Evolutionary conservation across 2,797 vertebrate genomes (phyloP).

Genomic region (Percopsis omiscomaycus): DNA sequence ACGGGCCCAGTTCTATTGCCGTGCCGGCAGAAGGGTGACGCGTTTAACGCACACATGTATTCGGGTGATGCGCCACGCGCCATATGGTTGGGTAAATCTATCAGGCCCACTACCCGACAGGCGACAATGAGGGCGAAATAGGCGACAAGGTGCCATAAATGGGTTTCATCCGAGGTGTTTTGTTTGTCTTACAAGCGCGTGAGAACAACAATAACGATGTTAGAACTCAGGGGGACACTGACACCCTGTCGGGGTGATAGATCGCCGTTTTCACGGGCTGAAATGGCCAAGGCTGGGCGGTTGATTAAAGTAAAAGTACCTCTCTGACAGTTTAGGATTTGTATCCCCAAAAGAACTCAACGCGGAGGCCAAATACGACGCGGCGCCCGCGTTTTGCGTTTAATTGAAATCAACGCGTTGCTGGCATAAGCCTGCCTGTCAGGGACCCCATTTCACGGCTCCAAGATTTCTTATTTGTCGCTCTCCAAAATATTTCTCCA

Average conservation of each 20-base stretch:
- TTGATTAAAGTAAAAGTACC: conserved; percentile 13
- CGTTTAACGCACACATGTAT: too few species aligned
- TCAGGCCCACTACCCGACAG: conserved; percentile 25
- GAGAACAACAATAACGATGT: conserved; percentile 69
- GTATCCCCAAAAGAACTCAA: neutral
- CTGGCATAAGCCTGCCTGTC: too few species aligned
- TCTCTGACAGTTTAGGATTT: neutral
- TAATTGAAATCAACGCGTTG: too few species aligned
- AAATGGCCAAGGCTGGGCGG: neutral
- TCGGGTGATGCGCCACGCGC: conserved; percentile 25
- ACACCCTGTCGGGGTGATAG: conserved; percentile 57
- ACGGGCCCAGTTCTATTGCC: neutral
- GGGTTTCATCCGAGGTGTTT: conserved; percentile 59
- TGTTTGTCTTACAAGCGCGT: conserved; percentile 74
- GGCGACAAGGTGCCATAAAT: conserved; percentile 48
- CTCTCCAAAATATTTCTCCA: too few species aligned
- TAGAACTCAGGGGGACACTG: conserved; percentile 62
- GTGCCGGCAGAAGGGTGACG: neutral
- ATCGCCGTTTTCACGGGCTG: conserved; percentile 24
- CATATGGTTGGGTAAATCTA: conserved; percentile 42
- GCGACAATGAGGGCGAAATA: neutral
- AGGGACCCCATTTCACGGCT: too few species aligned
- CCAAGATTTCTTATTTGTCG: too few species aligned
- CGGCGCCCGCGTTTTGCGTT: too few species aligned
- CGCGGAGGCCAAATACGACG: too few species aligned